These are phyloP conservation scores for Ditylenchus dipsaci DNA, from an alignment of 1,140 invertebrate species.

Conservation along the genomic window DNA sequence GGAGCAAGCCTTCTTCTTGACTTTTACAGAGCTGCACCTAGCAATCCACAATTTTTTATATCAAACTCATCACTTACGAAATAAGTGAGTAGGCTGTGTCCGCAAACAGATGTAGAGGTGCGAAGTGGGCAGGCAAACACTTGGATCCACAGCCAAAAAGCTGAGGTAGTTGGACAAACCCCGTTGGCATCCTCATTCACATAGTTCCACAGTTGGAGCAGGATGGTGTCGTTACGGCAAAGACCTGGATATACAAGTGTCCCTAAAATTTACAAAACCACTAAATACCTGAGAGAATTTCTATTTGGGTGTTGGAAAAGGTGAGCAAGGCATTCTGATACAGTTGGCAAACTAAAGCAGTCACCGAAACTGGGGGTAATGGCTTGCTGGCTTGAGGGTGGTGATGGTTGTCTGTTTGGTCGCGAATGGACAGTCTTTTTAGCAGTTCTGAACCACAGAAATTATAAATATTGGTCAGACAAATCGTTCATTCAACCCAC, in stretches of 20 bases:
- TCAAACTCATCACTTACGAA: slow-evolving; percentile 69
- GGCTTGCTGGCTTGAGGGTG: not conserved
- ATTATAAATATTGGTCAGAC: too few species aligned
- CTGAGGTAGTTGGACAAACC: slow-evolving; percentile 84
- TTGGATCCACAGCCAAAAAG: slow-evolving; percentile 73
- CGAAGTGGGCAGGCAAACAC: slow-evolving; percentile 73
- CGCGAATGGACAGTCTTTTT: slow-evolving; percentile 27
- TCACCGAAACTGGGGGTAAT: slow-evolving; percentile 70
- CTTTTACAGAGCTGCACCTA: not conserved
- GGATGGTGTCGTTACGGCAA: slow-evolving; percentile 83
- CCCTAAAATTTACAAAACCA: slow-evolving; percentile 13
- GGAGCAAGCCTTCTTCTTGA: too few species aligned
- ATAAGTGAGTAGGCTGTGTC: slow-evolving; percentile 96
- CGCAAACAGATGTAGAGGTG: slow-evolving; percentile 80
- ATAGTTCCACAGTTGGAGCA: slow-evolving; percentile 86
- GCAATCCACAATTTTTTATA: not conserved
- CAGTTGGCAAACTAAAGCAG: slow-evolving; percentile 79
- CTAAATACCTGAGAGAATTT: slow-evolving; percentile 82
- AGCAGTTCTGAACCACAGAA: slow-evolving; percentile 33
- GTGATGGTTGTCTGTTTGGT: not conserved
- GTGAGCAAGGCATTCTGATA: slow-evolving; percentile 85
- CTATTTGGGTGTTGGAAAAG: slow-evolving; percentile 80
- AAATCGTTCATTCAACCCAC: slow-evolving; percentile 22
- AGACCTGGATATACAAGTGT: slow-evolving; percentile 66
- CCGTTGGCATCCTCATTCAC: slow-evolving; percentile 78